Percentiles rank a stretch among this genome's conserved stretches.
Conservation (phyloP, 23 tunicate species). For the Trididemnum nubilum region DNA sequence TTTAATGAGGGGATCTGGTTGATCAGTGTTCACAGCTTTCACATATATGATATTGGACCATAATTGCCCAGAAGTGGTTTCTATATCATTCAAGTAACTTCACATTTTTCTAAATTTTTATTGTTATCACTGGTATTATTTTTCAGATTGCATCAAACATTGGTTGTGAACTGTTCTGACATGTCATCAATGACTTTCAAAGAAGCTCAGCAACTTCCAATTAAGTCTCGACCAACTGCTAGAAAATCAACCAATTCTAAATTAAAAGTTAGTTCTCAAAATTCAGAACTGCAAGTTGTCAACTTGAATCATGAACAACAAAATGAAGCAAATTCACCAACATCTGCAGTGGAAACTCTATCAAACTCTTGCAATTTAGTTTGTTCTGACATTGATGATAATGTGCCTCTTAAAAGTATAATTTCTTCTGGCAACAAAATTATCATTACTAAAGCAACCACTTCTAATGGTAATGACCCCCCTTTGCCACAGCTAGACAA, state of each 20-base stretch:
- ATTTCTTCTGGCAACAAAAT: not conserved
- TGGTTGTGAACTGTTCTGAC: not conserved
- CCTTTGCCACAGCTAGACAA: too few relatives aligned
- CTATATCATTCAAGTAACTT: too few relatives aligned
- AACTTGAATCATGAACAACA: not conserved
- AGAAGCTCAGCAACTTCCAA: not conserved
- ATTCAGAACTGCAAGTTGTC: not conserved
- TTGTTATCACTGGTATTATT: too few relatives aligned
- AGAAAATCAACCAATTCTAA: slow-evolving; percentile 29
- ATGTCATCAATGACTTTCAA: not conserved
- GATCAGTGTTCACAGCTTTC: too few relatives aligned
- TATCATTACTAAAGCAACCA: not conserved
- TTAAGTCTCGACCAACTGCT: slow-evolving; percentile 21
- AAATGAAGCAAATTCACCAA: not conserved
- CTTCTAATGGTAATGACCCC: too few relatives aligned
- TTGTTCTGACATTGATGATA: too few relatives aligned
- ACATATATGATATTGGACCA: too few relatives aligned
- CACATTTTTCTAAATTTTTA: too few relatives aligned
- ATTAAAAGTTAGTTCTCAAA: not conserved
- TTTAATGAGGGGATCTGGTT: too few relatives aligned
- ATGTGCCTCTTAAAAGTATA: not conserved
- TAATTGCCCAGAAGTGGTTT: too few relatives aligned
- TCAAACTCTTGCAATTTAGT: too few relatives aligned
- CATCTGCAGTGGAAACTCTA: too few relatives aligned
- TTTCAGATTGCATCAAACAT: not conserved